Conservation (phyloP, 2,888 invertebrate genomes). For the Smittia sp. region DNA sequence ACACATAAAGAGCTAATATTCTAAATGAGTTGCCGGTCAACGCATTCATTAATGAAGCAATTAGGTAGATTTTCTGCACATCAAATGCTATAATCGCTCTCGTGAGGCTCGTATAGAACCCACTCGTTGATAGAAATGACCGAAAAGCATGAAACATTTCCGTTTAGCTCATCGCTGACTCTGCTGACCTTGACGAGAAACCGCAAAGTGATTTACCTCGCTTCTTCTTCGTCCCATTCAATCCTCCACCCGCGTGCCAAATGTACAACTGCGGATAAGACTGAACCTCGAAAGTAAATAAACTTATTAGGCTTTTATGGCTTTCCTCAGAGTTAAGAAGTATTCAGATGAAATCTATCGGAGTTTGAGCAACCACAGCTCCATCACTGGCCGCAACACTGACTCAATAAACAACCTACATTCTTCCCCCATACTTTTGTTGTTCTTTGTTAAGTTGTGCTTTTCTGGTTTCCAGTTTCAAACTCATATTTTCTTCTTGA, state of each 20-base stretch:
- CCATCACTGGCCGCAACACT: neutral
- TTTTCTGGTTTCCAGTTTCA: neutral
- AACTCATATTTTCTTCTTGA: neutral
- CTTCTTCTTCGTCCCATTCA: no score
- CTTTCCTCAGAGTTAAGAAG: no score
- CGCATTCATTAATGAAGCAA: neutral
- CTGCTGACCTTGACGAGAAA: slow-evolving; percentile 7
- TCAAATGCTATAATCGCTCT: neutral
- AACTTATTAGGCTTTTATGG: no score
- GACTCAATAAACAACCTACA: neutral
- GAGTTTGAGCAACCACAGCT: neutral
- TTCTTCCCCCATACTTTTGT: neutral
- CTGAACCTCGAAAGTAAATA: neutral
- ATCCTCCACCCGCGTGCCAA: no score
- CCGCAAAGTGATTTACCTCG: neutral
- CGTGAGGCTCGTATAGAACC: neutral
- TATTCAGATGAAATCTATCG: neutral
- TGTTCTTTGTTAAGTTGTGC: neutral
- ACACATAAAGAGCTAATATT: neutral
- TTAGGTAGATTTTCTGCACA: neutral
- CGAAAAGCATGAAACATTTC: neutral
- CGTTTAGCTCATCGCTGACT: neutral
- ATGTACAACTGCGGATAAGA: neutral
- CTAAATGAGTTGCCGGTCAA: neutral
- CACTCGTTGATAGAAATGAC: neutral